phyloP scores from a whole-genome alignment of 2,888 invertebrate species.

The Ametastegia equiseti region DNA sequence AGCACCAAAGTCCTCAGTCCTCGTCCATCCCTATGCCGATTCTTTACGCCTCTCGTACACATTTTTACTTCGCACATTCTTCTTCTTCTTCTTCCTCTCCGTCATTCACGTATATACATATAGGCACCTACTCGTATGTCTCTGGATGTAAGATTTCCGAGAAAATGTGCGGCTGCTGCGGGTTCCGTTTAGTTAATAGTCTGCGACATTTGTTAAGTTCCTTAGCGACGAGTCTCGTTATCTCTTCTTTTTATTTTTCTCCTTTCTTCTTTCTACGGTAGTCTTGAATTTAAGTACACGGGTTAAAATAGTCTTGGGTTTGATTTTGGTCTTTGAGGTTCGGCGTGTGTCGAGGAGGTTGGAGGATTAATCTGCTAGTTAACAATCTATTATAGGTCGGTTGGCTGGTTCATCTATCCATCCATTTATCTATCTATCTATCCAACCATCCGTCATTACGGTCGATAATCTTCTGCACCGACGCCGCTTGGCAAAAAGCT shows the following conservation, averaged over 20 bases:
- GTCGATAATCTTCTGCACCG: conserved; percentile 56
- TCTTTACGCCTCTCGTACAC: neutral
- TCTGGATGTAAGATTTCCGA: neutral
- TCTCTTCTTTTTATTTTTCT: neutral
- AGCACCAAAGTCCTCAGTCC: conserved; percentile 4
- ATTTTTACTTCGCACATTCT: neutral
- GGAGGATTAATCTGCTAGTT: conserved; percentile 21
- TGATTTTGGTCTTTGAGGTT: too few relatives aligned
- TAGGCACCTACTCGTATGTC: too few relatives aligned
- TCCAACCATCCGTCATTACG: conserved; percentile 42
- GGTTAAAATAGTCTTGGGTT: too few relatives aligned
- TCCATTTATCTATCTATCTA: conserved; percentile 6
- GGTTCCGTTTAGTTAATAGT: conserved; percentile 42
- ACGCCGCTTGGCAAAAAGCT: conserved; percentile 56
- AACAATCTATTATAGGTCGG: conserved; percentile 56
- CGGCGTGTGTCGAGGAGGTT: neutral
- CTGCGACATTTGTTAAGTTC: conserved; percentile 8
- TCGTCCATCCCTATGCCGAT: neutral
- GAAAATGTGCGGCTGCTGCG: neutral
- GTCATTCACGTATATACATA: neutral
- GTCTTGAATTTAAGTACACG: too few relatives aligned
- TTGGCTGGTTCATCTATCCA: too few relatives aligned
- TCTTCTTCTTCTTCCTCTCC: neutral
- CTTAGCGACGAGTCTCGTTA: conserved; percentile 21
- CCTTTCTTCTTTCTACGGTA: neutral